Base-by-base conservation (phyloP, 2,888 invertebrate genomes). In the Sarcophaga variegata region DNA sequence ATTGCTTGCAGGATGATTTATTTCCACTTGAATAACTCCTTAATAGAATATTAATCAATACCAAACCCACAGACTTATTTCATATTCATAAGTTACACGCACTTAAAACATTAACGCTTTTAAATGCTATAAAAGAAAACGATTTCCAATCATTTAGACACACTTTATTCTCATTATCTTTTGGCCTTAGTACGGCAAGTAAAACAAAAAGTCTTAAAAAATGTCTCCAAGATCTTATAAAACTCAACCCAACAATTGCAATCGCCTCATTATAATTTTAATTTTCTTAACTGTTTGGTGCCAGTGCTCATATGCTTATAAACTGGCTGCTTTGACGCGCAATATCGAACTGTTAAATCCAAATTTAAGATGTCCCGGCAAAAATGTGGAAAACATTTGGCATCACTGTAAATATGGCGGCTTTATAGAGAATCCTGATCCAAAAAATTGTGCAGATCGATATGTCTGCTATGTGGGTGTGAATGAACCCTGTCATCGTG, bases 401-500 rank as follows among this genome's bases (percentile, higher is more conserved):
- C 25, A 5, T 47, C 59, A 37, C 14, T 78, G 78, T 11, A 62
- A 69, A 62, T 22, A 78, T 79, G 85, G 85, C 12, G 72, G 85
- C 10, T 86, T 72, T 20, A 81, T 81, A 45, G 67, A 67, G 12
- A 82, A 82, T 81, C 81, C 66, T 4, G 76, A 86, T 81, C 80
- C 71, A 2, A 60, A 47, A 4, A 59, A 62, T 49, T 88, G 88
- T 74, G 25, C 25, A 10, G 59, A 62, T 66, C 83, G 81, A 5
- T 87, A 87, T 63, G 70, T 77, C 12, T 89, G 89, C 54, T 70
- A 80, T 71, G 22, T 54, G 17, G 83, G 78, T 14, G 11, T 83
- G 3, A 78, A 83, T 63, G 83, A 78, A 20, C 6, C 14, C 1
- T 77, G 81, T 27, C 67, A 64, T 64, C 47, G 27, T 2, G 71